Evolutionary conservation across 2,888 invertebrate species (phyloP), one percentile per base, ranked within the genome.

Genomic region (Smittia sp.): DNA sequence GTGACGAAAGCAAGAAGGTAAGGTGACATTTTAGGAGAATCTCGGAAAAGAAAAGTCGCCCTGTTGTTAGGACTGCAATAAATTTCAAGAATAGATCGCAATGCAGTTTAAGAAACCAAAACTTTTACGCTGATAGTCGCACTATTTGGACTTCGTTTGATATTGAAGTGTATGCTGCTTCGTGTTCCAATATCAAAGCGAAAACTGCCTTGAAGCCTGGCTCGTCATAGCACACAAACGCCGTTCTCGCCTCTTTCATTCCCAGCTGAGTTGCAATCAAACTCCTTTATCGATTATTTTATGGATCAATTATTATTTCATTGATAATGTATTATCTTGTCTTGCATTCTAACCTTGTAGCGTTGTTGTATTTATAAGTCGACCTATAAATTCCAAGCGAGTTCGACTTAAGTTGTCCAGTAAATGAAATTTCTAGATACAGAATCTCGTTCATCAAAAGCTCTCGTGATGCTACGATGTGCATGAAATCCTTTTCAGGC

Each of bases 171-270:
- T 52, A 52, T n/a, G 38, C 54, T 3, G 2, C 11, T 2, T 62
- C 62, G 39, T 72, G 72, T 27, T 25, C 58, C n/a, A 72, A 15
- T 6, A 74, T 76, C 15, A 89, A 84, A 11, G 84, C 80, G 78
- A 89, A 90, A 1, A 80, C 78, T 0, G 90, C 88, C 77, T 90
- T 90, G 18, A 85, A 78, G 0, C 80, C 82, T 0, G 90, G 90
- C 77, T 90, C 89, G 27, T 39, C 22, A 66, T 38, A 66, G 13
- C 32, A 66, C 13, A 38, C n/a, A 4, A 66, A 66, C 1, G 25
- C 63, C 4, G 63, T 20, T 13, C 88, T 84, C 0, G 88, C 87
- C 54, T 83, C 83, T 0, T 85, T 85, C 0, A 87, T 84, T 78
- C 88, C 86, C 63, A 89, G 85, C 74, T 88, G 88, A 0, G 88